Percentiles rank a stretch among this genome's conserved stretches.
Evolutionary conservation across 1,140 invertebrate genomes (phyloP).

Genomic region (Drosophila mauritiana): DNA sequence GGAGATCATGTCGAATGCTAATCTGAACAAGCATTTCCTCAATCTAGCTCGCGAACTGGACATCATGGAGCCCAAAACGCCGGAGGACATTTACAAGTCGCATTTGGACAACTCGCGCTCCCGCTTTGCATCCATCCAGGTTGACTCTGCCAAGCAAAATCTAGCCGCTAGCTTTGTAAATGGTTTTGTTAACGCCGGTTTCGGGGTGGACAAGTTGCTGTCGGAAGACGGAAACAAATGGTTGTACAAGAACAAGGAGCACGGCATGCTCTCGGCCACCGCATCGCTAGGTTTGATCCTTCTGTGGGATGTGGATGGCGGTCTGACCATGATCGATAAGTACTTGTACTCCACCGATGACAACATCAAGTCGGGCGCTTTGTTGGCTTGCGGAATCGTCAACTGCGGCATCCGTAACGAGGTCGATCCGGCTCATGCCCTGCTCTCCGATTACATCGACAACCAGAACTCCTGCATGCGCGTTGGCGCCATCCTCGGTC

Average conservation of each 20-base stretch:
- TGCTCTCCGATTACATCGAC: slow-evolving; percentile 97
- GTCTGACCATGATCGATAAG: slow-evolving; percentile 99
- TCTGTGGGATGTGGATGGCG: slow-evolving; percentile 99
- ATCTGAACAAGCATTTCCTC: slow-evolving; percentile 98
- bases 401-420: slow-evolving; percentile 99
- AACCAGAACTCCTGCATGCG: slow-evolving; percentile 96
- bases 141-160: slow-evolving; percentile 98
- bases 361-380: slow-evolving; percentile 96
- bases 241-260: slow-evolving; percentile 99
- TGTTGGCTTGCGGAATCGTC: slow-evolving; percentile 98
- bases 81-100: slow-evolving; percentile 99
- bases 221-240: slow-evolving; percentile 99
- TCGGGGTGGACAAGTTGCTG: slow-evolving; percentile 98
- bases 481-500: slow-evolving; percentile 96
- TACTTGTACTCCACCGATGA: slow-evolving; percentile 99
- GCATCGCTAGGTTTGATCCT: slow-evolving; percentile 97
- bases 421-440: slow-evolving; percentile 98
- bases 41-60: slow-evolving; percentile 98
- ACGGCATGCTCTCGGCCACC: slow-evolving; percentile 99
- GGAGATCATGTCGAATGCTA: slow-evolving; percentile 98
- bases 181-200: slow-evolving; percentile 99
- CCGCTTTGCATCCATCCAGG: slow-evolving; percentile 92
- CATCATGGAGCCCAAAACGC: slow-evolving; percentile 99
- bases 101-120: slow-evolving; percentile 97
- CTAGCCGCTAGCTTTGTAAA: slow-evolving; percentile 99